Base-by-base conservation (phyloP, 2,113 vertebrate genomes). In the Poecile atricapillus region DNA sequence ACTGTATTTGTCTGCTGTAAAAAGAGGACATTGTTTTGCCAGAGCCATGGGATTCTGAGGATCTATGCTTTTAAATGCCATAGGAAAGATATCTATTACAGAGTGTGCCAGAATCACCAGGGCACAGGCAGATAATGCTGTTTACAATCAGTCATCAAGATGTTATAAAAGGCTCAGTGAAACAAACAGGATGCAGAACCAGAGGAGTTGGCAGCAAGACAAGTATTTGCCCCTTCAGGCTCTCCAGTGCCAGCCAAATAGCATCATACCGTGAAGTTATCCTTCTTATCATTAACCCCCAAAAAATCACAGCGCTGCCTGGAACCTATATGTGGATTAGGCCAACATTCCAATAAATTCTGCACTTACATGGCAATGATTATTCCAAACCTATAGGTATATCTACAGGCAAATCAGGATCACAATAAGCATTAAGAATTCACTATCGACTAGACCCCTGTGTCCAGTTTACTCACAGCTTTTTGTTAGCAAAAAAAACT, bases 151-250 rank as follows among this genome's bases (percentile, higher is more conserved):
- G 65, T 74, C 76, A 93, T 85, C 85, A 77, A 88, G 82, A 79
- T 41, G 50, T 74, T 93, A 77, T 67, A 83, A 95, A 86, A 83
- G 30, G 30, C 35, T 94, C 50, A 47, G 70, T 78, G 79, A 87
- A 94, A 89, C 52, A 89, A 95, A 63, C 75, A 83, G 59, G 59
- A 92, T 79, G 70, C 82, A 93, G 58, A 88, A 52, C n/a, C 69
- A 56, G 71, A 93, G 62, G 80, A 93, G 43, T 33, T 95, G 94
- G 90, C 88, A 94, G 82, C 67, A 67, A 88, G 55, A 83, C 79
- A 96, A 87, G 19, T 93, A 89, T 87, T 95, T 90, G 70, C 31
- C 50, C 78, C 87, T 90, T 74, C 55, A 65, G 91, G 78, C 83
- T 87, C 75, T 65, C 78, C 3, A 4, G 10, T 93, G 71, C 82